Base-by-base conservation (phyloP, 2,888 invertebrate genomes). In the Limulus polyphemus region DNA sequence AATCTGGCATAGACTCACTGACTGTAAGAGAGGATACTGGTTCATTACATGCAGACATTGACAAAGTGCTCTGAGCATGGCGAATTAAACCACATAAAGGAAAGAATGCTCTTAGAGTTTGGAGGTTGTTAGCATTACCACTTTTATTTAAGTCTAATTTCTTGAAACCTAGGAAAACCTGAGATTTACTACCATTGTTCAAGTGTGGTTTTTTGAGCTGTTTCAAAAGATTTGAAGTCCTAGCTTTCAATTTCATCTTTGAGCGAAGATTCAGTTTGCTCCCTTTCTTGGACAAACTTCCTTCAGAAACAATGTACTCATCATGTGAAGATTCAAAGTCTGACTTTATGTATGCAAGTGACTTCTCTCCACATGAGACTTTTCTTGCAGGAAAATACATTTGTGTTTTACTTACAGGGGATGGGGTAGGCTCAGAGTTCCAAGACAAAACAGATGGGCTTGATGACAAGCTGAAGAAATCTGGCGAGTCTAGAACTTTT, bases 1-100 rank as follows among this genome's bases (percentile, higher is more conserved):
- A 71, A 61, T 75, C 76, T 16, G 75, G 76, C 62, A 76, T 68
- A 10, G 75, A 74, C 47, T 73, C 73, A 57, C 73, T 73, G 64
- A 72, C 74, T 58, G 70, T 70, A 55, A 74, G 65, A 56, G 71
- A 70, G 70, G 71, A 49, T 48, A 47, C 58, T 17, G 61, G 61
- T 54, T 62, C 62, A 47, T 61, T 14, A 62, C 47, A 46, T 11
- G 47, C 11, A n/a, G 51, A 57, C 11, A 63, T 46, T 10, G 75
- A 75, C 16, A 73, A 69, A 10, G 74, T 74, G 63, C 74, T 75
- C 55, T 72, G 71, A 49, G 72, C 73, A 60, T 74, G 74, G 52
- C 72, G 70, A 64, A 72, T 70, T 54, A 60, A 62, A 49, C 64
- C 65, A 52, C 16, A 54, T 11, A 64, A 57, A 58, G 59, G 62